Conservation (phyloP, 2,797 vertebrate genomes). For the Lophotriccus pileatus region DNA sequence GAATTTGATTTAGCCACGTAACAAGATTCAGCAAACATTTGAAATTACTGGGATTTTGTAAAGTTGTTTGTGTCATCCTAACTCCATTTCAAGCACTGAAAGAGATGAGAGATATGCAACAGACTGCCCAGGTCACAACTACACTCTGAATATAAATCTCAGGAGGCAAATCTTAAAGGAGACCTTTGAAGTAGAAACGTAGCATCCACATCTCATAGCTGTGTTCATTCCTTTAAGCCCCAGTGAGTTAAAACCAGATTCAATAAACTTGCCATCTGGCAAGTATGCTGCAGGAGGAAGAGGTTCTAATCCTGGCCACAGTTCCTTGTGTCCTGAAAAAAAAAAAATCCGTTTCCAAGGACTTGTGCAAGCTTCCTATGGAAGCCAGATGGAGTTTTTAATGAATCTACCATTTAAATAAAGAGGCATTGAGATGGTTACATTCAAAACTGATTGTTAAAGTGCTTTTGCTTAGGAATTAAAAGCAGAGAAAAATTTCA, state of each 20-base stretch:
- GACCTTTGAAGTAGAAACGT: constrained; percentile 17
- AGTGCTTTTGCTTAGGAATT: not conserved
- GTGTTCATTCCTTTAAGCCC: not conserved
- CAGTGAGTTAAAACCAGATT: constrained; percentile 51
- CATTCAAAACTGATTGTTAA: not conserved
- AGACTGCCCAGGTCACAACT: not conserved
- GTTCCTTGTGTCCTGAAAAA: not conserved
- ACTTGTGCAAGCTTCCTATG: constrained; percentile 29
- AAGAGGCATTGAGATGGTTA: not conserved
- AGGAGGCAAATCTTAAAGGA: not conserved
- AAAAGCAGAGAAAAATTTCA: not conserved
- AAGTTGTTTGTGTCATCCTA: not conserved
- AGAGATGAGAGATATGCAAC: not conserved
- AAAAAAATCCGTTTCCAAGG: not conserved
- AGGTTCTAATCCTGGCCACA: constrained; percentile 45
- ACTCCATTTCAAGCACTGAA: not conserved
- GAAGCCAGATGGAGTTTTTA: constrained; percentile 62
- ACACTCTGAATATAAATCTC: not conserved
- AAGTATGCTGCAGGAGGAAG: constrained; percentile 30
- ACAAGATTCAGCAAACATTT: not conserved
- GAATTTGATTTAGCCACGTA: not conserved
- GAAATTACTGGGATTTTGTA: not conserved
- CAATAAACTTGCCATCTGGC: constrained; percentile 52
- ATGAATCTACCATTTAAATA: constrained; percentile 44
- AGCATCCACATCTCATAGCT: not conserved